phyloP scores from a whole-genome alignment of 2,113 vertebrate species.

The Oryzias curvinotus region DNA sequence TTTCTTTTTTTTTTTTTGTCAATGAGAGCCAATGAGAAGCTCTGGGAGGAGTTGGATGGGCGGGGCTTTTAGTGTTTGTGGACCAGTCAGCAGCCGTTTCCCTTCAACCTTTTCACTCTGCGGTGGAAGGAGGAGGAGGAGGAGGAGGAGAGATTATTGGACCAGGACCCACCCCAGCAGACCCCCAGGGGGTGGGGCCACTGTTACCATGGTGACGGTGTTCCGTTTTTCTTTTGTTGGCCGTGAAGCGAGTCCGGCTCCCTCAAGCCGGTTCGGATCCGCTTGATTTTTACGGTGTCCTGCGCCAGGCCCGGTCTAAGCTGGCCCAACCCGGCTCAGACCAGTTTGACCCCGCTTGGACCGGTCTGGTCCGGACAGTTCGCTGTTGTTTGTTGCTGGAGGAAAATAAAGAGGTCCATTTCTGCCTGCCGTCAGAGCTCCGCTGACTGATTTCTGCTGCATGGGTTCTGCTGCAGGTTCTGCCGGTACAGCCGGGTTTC shows the following conservation, averaged over 20 bases:
- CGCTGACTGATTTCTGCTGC: conserved; percentile 13
- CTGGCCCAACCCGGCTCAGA: background rate
- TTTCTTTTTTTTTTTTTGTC: conserved; percentile 10
- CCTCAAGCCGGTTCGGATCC: background rate
- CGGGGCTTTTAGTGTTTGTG: conserved; percentile 52
- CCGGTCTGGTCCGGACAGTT: conserved; percentile 41
- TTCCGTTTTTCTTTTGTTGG: conserved; percentile 6
- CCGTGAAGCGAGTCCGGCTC: background rate
- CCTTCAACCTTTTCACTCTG: conserved; percentile 21
- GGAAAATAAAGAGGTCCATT: conserved; percentile 72
- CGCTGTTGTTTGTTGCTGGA: conserved; percentile 59
- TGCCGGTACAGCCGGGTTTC: too few relatives aligned
- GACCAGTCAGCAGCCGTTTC: conserved; percentile 59
- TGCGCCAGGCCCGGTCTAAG: conserved; percentile 5
- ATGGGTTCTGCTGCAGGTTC: too few relatives aligned
- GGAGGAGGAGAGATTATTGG: conserved; percentile 34
- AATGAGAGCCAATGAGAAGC: conserved; percentile 48
- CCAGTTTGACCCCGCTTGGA: conserved; percentile 25
- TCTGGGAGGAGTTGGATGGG: conserved; percentile 16
- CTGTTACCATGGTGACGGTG: conserved; percentile 28
- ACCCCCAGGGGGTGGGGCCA: conserved; percentile 18
- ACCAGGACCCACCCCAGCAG: conserved; percentile 37
- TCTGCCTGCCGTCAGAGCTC: conserved; percentile 68
- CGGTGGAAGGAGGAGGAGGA: conserved; percentile 2
- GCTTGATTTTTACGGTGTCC: conserved; percentile 9